phyloP scores from a whole-genome alignment of 2,888 invertebrate genomes.

The Chelonus formosanus region DNA sequence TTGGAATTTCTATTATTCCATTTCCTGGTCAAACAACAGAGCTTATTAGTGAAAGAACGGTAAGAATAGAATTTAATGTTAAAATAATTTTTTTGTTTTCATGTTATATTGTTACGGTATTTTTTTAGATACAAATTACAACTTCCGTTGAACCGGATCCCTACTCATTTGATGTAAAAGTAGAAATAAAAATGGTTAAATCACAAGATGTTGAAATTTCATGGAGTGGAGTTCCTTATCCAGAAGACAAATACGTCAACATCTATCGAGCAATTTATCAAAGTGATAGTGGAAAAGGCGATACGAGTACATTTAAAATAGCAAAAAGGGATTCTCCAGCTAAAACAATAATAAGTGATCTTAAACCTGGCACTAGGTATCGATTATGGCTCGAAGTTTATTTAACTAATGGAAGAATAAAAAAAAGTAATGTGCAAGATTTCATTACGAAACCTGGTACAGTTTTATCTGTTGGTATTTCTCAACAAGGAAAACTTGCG shows the following conservation, averaged over 20 bases:
- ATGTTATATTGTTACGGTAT: no score
- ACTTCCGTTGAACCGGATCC: constrained; percentile 70
- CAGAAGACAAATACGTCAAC: constrained; percentile 89
- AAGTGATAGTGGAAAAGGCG: constrained; percentile 78
- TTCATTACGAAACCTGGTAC: constrained; percentile 83
- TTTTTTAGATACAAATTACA: constrained; percentile 55
- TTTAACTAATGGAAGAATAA: constrained; percentile 87
- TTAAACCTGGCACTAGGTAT: constrained; percentile 84
- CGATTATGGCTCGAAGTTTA: constrained; percentile 90
- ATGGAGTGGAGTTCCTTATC: constrained; percentile 87
- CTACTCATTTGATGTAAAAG: constrained; percentile 82
- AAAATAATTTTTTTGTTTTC: not conserved
- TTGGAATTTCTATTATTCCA: constrained; percentile 84
- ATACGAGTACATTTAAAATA: constrained; percentile 77
- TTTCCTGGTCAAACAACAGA: constrained; percentile 83
- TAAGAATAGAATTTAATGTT: constrained; percentile 54
- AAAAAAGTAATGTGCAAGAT: constrained; percentile 89
- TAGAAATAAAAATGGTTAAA: constrained; percentile 80
- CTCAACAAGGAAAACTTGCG: constrained; percentile 70
- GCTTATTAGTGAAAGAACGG: constrained; percentile 76
- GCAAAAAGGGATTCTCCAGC: constrained; percentile 78
- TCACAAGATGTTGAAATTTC: constrained; percentile 79
- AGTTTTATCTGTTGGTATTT: constrained; percentile 64
- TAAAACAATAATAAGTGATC: constrained; percentile 73
- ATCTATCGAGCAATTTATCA: constrained; percentile 87